Percentiles rank a stretch among this genome's conserved stretches.
These are phyloP conservation scores for Polyergus mexicanus DNA, from an alignment of 1,140 invertebrate species.

Conservation along the genomic window DNA sequence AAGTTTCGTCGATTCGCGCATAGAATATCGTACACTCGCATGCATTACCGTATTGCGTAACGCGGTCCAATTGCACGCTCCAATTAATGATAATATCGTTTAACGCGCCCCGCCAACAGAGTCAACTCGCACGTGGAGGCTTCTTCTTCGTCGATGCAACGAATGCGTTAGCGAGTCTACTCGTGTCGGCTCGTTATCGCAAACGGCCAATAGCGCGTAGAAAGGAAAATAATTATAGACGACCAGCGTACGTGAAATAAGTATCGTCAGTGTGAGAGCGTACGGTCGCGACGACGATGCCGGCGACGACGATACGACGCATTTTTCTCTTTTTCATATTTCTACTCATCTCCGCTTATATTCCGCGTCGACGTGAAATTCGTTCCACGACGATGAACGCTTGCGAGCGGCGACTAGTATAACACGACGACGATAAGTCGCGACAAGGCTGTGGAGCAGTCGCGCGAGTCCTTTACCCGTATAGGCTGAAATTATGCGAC, in stretches of 20 bases:
- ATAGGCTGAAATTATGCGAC: conserved; percentile 76
- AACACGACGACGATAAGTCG: conserved; percentile 39
- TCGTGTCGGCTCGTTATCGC: conserved; percentile 35
- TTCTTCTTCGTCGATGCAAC: neutral
- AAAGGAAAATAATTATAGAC: conserved; percentile 45
- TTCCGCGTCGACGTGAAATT: conserved; percentile 33
- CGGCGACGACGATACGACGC: neutral
- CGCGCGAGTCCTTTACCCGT: conserved; percentile 75
- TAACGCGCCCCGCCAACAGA: conserved; percentile 27
- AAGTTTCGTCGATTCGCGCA: conserved; percentile 29
- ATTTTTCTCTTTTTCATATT: neutral
- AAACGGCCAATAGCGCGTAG: neutral
- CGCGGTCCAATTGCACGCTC: conserved; percentile 54
- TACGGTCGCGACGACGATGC: neutral
- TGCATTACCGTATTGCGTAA: conserved; percentile 41
- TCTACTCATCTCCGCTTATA: neutral
- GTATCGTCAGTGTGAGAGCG: conserved; percentile 6
- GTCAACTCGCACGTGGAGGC: conserved; percentile 25
- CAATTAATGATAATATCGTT: conserved; percentile 63
- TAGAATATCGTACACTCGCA: conserved; percentile 10
- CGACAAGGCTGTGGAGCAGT: conserved; percentile 60
- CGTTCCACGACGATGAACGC: conserved; percentile 23
- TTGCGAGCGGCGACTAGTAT: neutral
- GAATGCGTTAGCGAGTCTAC: neutral
- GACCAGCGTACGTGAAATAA: neutral